A percentile compares a stretch with the other conserved stretches of the same genome.
Conservation (phyloP, 2,888 invertebrate species). For the Acleris emargana region DNA sequence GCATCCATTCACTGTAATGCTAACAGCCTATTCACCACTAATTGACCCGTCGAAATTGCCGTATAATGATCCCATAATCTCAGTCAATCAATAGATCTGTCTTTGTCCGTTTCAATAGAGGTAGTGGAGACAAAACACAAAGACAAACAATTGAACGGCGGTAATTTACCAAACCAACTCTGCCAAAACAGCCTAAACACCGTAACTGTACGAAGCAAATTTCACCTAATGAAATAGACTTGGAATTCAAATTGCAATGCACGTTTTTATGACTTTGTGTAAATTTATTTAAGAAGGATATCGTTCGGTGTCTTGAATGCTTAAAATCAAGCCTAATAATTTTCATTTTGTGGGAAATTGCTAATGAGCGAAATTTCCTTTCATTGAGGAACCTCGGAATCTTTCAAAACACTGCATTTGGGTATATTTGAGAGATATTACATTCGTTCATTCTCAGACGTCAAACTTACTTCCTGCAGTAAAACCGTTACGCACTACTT, state of each 20-base stretch:
- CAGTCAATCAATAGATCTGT: constrained; percentile 1
- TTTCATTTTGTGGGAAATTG: constrained; percentile 48
- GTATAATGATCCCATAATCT: background rate
- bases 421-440: too few species aligned
- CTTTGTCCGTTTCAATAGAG: constrained; percentile 14
- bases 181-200: background rate
- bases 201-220: background rate
- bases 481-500: too few species aligned
- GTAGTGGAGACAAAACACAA: constrained; percentile 12
- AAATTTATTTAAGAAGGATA: constrained; percentile 1
- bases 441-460: too few species aligned
- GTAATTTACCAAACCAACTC: constrained; percentile 2
- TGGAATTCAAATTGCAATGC: background rate
- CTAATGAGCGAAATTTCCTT: constrained; percentile 58
- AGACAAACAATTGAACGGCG: constrained; percentile 9
- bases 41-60: background rate
- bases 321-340: too few species aligned
- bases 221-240: too few species aligned
- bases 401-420: too few species aligned
- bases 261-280: constrained; percentile 48
- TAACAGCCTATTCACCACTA: background rate
- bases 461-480: too few species aligned
- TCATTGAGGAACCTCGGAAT: constrained; percentile 37
- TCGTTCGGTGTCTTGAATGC: too few species aligned
- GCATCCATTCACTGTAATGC: background rate